Percentiles rank a stretch among this genome's conserved stretches.
phyloP scores from a whole-genome alignment of 1,140 invertebrate genomes.

The Panulirus ornatus region DNA sequence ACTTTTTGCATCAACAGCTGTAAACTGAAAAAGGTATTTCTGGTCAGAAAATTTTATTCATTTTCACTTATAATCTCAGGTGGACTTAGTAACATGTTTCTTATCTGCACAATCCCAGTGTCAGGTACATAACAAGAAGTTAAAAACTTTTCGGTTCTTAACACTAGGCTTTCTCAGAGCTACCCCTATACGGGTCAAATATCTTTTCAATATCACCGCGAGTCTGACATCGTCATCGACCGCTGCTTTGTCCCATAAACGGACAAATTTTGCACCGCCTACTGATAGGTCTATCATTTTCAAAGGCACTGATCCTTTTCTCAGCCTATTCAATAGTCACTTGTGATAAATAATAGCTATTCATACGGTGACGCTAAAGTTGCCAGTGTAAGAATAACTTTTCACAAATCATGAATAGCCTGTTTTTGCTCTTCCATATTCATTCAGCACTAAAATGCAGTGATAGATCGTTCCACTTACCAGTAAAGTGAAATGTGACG shows the following conservation, averaged over 20 bases:
- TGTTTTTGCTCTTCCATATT: not conserved
- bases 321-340: not conserved
- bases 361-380: not conserved
- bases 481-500: not conserved
- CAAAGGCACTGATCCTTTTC: not conserved
- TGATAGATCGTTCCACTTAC: not conserved
- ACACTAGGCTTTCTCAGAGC: not conserved
- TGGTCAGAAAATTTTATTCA: no score
- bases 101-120: no score
- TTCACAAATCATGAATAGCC: not conserved
- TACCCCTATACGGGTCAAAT: not conserved
- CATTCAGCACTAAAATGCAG: constrained; percentile 11
- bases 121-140: no score
- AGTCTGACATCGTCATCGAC: not conserved
- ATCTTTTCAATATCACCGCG: not conserved
- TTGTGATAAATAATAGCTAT: not conserved
- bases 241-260: not conserved
- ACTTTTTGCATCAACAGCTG: no score
- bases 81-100: no score
- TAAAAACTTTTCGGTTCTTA: no score
- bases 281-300: not conserved
- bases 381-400: not conserved
- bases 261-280: no score
- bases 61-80: no score
- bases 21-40: no score